phyloP scores from a whole-genome alignment of 1,140 invertebrate genomes.

The Macrobrachium nipponense region DNA sequence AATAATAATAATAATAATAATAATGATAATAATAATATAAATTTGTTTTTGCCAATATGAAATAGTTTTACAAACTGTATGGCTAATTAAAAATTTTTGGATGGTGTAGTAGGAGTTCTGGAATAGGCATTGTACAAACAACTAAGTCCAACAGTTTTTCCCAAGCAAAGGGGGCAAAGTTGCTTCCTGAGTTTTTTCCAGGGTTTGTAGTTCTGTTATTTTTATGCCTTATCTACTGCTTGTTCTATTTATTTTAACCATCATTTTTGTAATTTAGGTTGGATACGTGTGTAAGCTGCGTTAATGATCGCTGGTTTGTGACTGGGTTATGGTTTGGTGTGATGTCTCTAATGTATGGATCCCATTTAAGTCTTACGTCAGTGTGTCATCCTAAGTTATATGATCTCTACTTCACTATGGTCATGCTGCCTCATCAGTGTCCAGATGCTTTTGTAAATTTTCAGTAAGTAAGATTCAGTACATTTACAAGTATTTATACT shows the following conservation, averaged over 20 bases:
- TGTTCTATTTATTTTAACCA: no score
- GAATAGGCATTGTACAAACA: no score
- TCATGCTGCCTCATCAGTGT: constrained; percentile 34
- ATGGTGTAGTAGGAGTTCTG: no score
- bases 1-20: no score
- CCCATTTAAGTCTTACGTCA: constrained; percentile 42
- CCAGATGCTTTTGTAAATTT: constrained; percentile 32
- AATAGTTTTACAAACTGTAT: no score
- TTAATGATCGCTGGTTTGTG: constrained; percentile 51
- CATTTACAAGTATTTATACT: neutral
- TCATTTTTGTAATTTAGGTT: constrained; percentile 32
- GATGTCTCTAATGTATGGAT: constrained; percentile 30
- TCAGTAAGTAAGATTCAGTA: constrained; percentile 19
- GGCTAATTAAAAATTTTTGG: no score
- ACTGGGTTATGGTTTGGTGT: constrained; percentile 37
- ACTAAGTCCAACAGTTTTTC: no score
- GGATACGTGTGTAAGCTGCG: constrained; percentile 37
- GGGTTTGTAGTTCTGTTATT: no score
- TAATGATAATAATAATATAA: no score
- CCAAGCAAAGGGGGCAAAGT: no score
- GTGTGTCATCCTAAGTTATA: constrained; percentile 36
- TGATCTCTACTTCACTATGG: constrained; percentile 34
- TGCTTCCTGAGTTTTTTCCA: neutral
- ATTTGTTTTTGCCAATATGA: no score
- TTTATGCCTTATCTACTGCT: no score